phyloP scores from a whole-genome alignment of 2,797 vertebrate species.

The Melopsittacus undulatus region DNA sequence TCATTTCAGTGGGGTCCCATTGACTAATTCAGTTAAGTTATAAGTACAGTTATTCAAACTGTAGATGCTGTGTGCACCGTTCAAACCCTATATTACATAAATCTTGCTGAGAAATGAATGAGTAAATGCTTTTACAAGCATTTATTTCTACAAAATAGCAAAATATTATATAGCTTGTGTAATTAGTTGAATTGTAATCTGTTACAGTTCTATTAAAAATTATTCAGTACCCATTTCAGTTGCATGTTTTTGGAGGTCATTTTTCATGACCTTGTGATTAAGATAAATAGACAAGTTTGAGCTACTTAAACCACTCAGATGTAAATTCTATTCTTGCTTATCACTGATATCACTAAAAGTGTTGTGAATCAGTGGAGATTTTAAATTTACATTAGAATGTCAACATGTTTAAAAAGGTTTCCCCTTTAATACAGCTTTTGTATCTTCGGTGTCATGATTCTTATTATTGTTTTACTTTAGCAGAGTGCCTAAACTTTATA shows the following conservation, averaged over 20 bases:
- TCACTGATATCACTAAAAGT: not conserved
- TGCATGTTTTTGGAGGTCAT: not conserved
- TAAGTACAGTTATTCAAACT: not conserved
- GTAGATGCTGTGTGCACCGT: not conserved
- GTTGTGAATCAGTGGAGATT: not conserved
- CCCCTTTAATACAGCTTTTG: not conserved
- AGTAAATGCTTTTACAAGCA: not conserved
- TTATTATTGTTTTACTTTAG: constrained; percentile 4
- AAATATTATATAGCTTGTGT: not conserved
- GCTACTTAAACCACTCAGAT: not conserved
- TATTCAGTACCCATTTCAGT: not conserved
- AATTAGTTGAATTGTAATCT: not conserved
- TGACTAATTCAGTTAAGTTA: not conserved
- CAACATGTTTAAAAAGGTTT: not conserved
- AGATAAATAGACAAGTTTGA: not conserved
- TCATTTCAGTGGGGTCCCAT: not conserved
- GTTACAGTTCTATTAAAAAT: not conserved
- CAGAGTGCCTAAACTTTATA: not conserved
- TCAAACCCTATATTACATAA: not conserved
- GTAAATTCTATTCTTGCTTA: not conserved
- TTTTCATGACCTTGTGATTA: constrained; percentile 31
- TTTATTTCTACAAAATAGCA: not conserved
- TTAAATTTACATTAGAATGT: not conserved
- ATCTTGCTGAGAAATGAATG: not conserved
- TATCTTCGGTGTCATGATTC: not conserved